Base-by-base conservation (phyloP, 1,140 invertebrate species). In the Sarcophaga bullata region DNA sequence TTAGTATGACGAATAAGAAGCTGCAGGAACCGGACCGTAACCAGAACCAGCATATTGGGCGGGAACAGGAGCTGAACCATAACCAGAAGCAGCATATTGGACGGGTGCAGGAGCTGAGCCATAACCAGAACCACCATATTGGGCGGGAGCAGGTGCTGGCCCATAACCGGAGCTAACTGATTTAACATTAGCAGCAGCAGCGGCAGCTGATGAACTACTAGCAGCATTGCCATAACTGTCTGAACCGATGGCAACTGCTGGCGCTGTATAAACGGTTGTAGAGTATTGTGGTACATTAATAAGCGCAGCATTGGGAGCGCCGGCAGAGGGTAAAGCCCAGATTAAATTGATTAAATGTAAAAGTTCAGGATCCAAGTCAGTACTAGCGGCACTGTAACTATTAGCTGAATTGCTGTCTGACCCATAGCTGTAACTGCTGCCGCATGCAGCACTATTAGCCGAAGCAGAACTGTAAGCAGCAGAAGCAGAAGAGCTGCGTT, bases 341-440 rank as follows among this genome's bases (percentile, higher is more conserved):
- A 84, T 83, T 9, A 87, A 84, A 80, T 86, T 85, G 81, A 86
- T 86, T 76, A 87, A 82, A 58, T 81, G 82, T 58, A 88, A 78
- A 50, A 87, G 86, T 58, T 86, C 52, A 81, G 86, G 76, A 58
- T 88, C 86, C 25, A 86, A 87, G 49, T 83, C 78, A 8, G 85
- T 80, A 9, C 86, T 86, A 10, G 50, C 37, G 6, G 46, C 17
- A 80, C 73, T 68, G 85, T 85, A 78, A 80, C 82, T 6, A 84
- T 48, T 9, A 84, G 49, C 17, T 86, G 13, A 8, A 85, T 84
- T 19, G 83, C 84, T 19, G 9, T 19, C 8, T 0, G 62, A 47
- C 9, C 17, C 62, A 37, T 62, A 68, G 49, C 85, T 83, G n/a
- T 84, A 82, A 52, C 76, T n/a, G 47, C 58, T 73, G 13, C 15